These are phyloP conservation scores for Drosophila ezoana DNA, from an alignment of 2,888 invertebrate species.

Conservation along the genomic window DNA sequence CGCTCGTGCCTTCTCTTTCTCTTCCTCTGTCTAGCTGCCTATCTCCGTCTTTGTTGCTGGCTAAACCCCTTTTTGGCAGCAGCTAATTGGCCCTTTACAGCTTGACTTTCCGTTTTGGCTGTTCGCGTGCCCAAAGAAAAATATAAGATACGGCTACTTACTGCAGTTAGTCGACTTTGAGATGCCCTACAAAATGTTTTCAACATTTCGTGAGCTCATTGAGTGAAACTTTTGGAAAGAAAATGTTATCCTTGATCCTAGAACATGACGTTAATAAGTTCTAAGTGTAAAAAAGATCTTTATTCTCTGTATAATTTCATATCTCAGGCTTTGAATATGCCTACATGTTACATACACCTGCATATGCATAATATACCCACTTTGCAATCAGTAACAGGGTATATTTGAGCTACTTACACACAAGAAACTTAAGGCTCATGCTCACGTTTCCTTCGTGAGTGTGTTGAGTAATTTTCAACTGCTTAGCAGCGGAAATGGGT, in stretches of 20 bases:
- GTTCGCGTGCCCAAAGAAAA: conserved; percentile 40
- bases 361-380: background rate
- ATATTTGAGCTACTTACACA: conserved; percentile 28
- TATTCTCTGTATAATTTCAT: too few relatives aligned
- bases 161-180: background rate
- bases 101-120: conserved; percentile 46
- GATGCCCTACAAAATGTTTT: conserved; percentile 11
- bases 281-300: too few relatives aligned
- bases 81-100: conserved; percentile 58
- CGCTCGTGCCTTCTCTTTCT: background rate
- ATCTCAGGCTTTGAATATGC: too few relatives aligned
- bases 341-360: background rate
- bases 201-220: too few relatives aligned
- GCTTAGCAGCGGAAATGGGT: conserved; percentile 74
- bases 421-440: conserved; percentile 29
- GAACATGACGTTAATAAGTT: too few relatives aligned
- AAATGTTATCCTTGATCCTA: too few relatives aligned
- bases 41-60: background rate
- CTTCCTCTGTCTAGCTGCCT: background rate
- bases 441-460: conserved; percentile 34
- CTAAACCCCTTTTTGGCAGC: conserved; percentile 23
- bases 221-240: too few relatives aligned
- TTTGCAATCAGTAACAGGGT: background rate
- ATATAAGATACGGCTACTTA: background rate
- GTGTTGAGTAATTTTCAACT: conserved; percentile 67